Evolutionary conservation across 2,888 invertebrate species (phyloP), one percentile per base, ranked within the genome.

Genomic region (Portevinia maculata): DNA sequence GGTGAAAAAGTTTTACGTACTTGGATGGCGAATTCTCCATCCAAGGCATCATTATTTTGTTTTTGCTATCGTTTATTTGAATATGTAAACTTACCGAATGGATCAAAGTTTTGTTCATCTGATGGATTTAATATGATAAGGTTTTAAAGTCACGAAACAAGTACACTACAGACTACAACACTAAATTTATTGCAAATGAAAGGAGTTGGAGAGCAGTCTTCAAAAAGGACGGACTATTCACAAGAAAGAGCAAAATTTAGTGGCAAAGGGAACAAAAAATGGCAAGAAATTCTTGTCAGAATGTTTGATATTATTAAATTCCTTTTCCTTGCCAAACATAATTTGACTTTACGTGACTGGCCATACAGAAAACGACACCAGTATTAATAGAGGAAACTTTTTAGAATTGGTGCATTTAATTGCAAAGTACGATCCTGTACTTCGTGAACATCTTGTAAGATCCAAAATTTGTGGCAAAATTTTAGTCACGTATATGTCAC

Each of bases 291-390:
- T 53, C 30, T 21, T 57, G 17, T 60, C 46, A 71, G 60, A 48
- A 62, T 60, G 60, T 62, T 60, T 60, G 71, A 71, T 60, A 71
- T 59, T 59, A 59, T 70, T 59, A 70, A 44, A 59, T n/a, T n/a
- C n/a, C n/a, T n/a, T n/a, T 70, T 71, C 48, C 71, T 71, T 60
- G 59, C 48, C 32, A 70, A 70, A 57, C 70, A 44, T 59, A 70
- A 59, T 70, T 57, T 55, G 57, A 59, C 6, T 39, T 39, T 39
- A 39, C 2, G 70, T n/a, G n/a, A n/a, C n/a, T 57, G 17, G 44
- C 46, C 57, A 44, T 28, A 57, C 19, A 70, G 59, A 70, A 59
- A 32, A 57, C n/a, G n/a, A n/a, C n/a, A n/a, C n/a, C n/a, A n/a
- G n/a, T n/a, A n/a, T n/a, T n/a, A n/a, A n/a, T n/a, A n/a, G n/a